Percentiles rank a stretch among this genome's conserved stretches.
phyloP scores from a whole-genome alignment of 2,113 vertebrate genomes.

The Octodon degus region DNA sequence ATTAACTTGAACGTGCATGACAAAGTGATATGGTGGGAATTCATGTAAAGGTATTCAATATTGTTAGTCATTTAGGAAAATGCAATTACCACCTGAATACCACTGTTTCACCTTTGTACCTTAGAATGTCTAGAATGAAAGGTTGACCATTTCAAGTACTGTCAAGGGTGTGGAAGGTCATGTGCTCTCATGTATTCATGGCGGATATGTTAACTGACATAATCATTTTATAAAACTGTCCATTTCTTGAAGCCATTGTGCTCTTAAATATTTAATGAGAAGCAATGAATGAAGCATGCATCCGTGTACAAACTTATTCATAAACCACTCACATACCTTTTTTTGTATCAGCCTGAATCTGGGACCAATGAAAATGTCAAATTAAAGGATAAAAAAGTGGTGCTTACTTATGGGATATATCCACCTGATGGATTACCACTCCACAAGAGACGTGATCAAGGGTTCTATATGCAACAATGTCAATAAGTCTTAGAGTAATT shows the following conservation, averaged over 20 bases:
- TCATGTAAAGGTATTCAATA: neutral
- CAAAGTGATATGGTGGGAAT: neutral
- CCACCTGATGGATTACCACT: neutral
- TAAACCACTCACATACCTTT: neutral
- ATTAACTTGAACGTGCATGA: neutral
- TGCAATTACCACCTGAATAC: neutral
- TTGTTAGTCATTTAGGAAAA: conserved; percentile 11
- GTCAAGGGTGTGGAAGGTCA: too few species aligned
- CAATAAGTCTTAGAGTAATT: neutral
- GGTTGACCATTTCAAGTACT: neutral
- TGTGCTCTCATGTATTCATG: neutral
- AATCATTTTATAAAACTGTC: neutral
- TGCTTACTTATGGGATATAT: neutral
- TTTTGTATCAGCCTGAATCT: neutral
- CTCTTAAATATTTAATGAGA: conserved; percentile 8
- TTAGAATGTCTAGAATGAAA: neutral
- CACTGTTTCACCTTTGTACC: neutral
- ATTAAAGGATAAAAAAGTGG: neutral
- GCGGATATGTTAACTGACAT: neutral
- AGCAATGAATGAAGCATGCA: neutral
- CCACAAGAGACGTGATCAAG: neutral
- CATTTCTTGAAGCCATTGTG: neutral
- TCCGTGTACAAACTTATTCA: neutral
- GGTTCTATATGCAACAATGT: neutral
- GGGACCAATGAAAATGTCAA: neutral